Evolutionary conservation across 2,888 invertebrate genomes (phyloP).

Genomic region (Limnephilus marmoratus): DNA sequence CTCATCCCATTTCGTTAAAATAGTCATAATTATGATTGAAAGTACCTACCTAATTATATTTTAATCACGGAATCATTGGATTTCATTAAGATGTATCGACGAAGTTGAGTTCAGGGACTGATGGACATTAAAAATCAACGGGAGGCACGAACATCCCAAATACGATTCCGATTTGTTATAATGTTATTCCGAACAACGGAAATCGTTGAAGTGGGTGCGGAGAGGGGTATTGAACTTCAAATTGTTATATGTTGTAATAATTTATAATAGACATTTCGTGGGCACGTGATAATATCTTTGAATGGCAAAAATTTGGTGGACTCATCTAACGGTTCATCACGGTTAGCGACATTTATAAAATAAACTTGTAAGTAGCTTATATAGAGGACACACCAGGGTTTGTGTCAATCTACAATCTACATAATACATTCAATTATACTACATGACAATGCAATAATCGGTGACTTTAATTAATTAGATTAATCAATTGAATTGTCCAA

Average conservation of each 20-base stretch:
- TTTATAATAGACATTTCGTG: neutral
- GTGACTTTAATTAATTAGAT: no score
- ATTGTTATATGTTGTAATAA: neutral
- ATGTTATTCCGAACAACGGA: neutral
- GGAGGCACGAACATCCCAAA: neutral
- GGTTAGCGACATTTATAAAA: neutral
- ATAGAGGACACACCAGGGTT: no score
- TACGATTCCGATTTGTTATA: constrained; percentile 12
- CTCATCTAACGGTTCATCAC: neutral
- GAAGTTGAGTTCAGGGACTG: neutral
- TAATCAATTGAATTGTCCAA: no score
- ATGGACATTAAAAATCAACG: neutral
- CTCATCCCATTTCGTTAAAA: neutral
- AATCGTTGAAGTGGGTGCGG: neutral
- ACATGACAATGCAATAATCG: no score
- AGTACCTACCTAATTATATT: neutral
- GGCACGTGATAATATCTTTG: neutral
- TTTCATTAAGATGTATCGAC: neutral
- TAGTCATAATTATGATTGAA: neutral
- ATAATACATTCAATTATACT: no score
- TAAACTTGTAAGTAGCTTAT: no score
- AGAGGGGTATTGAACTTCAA: constrained; percentile 22
- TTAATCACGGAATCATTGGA: neutral
- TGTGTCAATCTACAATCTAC: no score
- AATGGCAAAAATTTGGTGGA: neutral